phyloP scores from a whole-genome alignment of 2,113 vertebrate genomes.

The Sander vitreus region DNA sequence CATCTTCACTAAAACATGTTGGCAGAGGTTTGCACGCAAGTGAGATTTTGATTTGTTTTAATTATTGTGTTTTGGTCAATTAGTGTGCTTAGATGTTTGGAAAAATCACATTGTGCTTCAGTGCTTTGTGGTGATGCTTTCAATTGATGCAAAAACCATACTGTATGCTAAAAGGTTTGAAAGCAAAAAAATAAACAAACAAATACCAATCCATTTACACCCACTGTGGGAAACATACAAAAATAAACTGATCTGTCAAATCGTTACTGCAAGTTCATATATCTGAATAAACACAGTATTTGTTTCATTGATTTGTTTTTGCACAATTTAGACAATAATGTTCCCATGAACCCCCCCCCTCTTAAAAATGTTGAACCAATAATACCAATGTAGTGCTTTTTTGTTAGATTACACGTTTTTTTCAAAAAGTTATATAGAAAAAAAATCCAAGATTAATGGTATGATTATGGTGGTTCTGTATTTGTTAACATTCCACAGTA shows the following conservation, averaged over 20 bases:
- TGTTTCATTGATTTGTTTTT: constrained; percentile 32
- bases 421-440: not conserved
- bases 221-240: constrained; percentile 28
- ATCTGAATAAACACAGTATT: constrained; percentile 25
- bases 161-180: constrained; percentile 8
- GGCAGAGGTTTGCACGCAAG: constrained; percentile 1
- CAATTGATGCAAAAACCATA: constrained; percentile 15
- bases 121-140: constrained; percentile 28
- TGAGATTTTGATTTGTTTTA: constrained; percentile 37
- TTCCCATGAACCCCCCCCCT: not conserved
- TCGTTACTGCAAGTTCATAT: not conserved
- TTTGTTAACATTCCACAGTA: too few relatives aligned
- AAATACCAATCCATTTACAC: constrained; percentile 36
- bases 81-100: constrained; percentile 28
- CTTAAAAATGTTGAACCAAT: not conserved
- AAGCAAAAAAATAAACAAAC: constrained; percentile 51
- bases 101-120: constrained; percentile 24
- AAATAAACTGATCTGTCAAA: constrained; percentile 27
- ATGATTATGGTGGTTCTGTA: not conserved
- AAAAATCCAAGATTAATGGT: too few relatives aligned
- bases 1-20: not conserved
- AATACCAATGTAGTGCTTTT: not conserved
- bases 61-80: constrained; percentile 45
- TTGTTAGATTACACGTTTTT: not conserved
- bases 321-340: constrained; percentile 6